These are phyloP conservation scores for Hapalemur alaotrensis DNA, from an alignment of 2,797 vertebrate genomes.

Conservation along the genomic window DNA sequence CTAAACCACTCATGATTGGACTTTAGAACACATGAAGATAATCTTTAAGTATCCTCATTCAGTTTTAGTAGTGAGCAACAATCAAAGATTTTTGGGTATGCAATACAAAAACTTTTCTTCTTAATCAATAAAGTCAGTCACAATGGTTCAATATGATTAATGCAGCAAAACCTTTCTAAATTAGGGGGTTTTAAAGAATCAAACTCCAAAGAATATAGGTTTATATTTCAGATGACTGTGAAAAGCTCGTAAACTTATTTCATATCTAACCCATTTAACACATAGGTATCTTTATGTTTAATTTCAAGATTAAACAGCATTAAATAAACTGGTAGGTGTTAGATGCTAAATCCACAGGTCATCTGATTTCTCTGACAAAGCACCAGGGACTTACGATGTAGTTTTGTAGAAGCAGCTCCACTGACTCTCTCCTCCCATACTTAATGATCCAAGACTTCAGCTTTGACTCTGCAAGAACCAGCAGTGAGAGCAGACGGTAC, in stretches of 20 bases:
- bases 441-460: slow-evolving; percentile 99
- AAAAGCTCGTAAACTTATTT: neutral
- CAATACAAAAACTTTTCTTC: neutral
- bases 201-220: neutral
- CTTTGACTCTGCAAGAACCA: slow-evolving; percentile 96
- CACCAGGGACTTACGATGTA: slow-evolving; percentile 90
- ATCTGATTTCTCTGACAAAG: neutral
- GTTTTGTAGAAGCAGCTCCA: slow-evolving; percentile 94
- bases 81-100: neutral
- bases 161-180: neutral
- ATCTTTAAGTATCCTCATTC: neutral
- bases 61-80: neutral
- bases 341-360: neutral
- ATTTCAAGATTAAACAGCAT: neutral
- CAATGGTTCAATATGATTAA: neutral
- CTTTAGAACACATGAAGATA: neutral
- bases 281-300: neutral
- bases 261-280: neutral
- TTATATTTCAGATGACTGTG: neutral
- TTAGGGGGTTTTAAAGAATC: neutral
- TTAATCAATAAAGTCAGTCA: neutral
- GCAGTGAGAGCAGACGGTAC: slow-evolving; percentile 95
- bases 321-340: neutral
- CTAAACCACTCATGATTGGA: neutral
- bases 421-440: slow-evolving; percentile 96